Conservation (phyloP, 1,140 invertebrate species). For the Temnothorax longispinosus region DNA sequence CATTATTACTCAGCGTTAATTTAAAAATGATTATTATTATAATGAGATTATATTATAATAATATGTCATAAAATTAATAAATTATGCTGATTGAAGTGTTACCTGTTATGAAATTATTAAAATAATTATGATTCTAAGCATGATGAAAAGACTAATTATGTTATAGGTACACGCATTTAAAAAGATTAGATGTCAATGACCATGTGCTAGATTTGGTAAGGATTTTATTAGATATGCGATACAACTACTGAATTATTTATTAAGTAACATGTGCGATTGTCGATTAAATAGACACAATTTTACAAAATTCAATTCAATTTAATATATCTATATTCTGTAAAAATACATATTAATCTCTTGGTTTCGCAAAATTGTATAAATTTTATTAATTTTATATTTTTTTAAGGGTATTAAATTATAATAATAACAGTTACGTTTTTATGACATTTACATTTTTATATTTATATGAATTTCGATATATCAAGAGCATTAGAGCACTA, state of each 20-base stretch:
- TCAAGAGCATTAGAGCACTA: neutral
- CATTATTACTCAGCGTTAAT: neutral
- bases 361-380: neutral
- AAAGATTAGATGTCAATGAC: conserved; percentile 61
- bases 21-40: neutral
- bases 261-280: neutral
- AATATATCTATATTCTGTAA: neutral
- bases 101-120: neutral
- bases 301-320: neutral
- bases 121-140: conserved; percentile 55
- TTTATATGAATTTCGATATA: neutral
- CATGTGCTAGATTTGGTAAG: conserved; percentile 56
- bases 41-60: neutral
- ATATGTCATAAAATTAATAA: neutral
- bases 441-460: neutral
- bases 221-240: neutral
- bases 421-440: neutral
- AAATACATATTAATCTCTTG: neutral
- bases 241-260: conserved; percentile 48
- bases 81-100: neutral
- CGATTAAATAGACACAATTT: neutral
- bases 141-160: conserved; percentile 31
- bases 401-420: neutral
- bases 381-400: neutral
- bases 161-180: conserved; percentile 30